Base-by-base conservation (phyloP, 2,888 invertebrate species). In the Pollenia griseotomentosa region DNA sequence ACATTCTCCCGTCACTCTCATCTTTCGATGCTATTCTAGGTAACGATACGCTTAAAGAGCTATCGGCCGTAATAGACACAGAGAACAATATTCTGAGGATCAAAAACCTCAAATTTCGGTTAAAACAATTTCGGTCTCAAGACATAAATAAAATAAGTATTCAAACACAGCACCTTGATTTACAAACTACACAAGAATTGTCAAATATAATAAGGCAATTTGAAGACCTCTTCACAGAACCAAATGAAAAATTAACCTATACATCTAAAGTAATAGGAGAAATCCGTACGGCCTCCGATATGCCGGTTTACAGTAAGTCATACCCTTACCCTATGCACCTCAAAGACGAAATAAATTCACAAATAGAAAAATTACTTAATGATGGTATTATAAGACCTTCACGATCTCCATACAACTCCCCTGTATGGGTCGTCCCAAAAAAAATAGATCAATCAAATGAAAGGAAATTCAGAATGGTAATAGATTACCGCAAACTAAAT, bases 391-490 rank as follows among this genome's bases (percentile, higher is more conserved):
- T 23, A 23, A 23, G 23, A 23, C 23, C 23, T 2, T 23, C 75
- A 63, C 33, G 42, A 42, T 63, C 63, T 5, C 75, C 63, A 61
- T 75, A 75, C 42, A 75, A 75, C n/a, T 63, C 63, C 11, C 75
- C 75, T 6, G 42, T 75, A 7, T 75, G 75, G 65, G 51, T 75
- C 51, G 75, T 75, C 11, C 51, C 46, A 14, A 75, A 75, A 53
- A 75, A 75, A 63, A 5, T 33, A 33, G 77, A 66, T 46, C 19
- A 55, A 33, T 78, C 77, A 10, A 46, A 33, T 33, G 57, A 75
- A 66, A 78, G 63, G 23, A 78, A 66, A 46, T 78, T n/a, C 57
- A 44, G 77, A 19, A 78, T 66, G 77, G 66, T 78, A 12, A 78
- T 65, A 3, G 66, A 78, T 33, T 78, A 78, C 23, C 48, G 77